Base-by-base conservation (phyloP, 2,888 invertebrate genomes). In the Dolichopus griseipennis region DNA sequence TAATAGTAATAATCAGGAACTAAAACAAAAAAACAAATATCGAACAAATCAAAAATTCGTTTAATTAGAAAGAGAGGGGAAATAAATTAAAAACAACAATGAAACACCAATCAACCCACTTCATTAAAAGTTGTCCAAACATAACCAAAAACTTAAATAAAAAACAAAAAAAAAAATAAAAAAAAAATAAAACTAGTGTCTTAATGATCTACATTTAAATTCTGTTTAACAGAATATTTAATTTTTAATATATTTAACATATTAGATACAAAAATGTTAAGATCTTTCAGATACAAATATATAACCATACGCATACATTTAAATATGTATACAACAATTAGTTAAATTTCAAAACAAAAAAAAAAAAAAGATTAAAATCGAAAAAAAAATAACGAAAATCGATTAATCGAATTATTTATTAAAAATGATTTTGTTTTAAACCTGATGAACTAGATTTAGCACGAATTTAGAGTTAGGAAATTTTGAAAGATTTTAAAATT, bases 101-200 rank as follows among this genome's bases (percentile, higher is more conserved):
- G 18, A 52, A 52, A 52, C 52, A 52, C 18, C 52, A 52, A 52
- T 52, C 52, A 52, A 52, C 52, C 52, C 15, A 52, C 52, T 52
- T 18, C 52, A 52, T 52, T 52, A 52, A 52, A 52, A 52, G 52
- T 52, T 52, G 52, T 52, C 52, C 52, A 52, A 52, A 52, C 52
- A 1, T 6, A 52, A 18, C 52, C 27, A 27, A 27, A 27, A 27
- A 27, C 27, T 4, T 5, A 27, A 27, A 27, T 4, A 27, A 27
- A 27, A n/a, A 27, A 27, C 27, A 27, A 2, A 27, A 27, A 27
- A 27, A 27, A 27, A 27, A n/a, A n/a, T n/a, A 27, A 27, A 2
- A 27, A 2, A 27, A 27, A 27, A 27, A 27, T 4, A 27, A 41
- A 41, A 52, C 18, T 52, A 18, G 15, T 52, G 52, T 52, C 52